Percentiles rank a stretch among this genome's conserved stretches.
Evolutionary conservation across 1,140 invertebrate genomes (phyloP).

Genomic region (Aethina tumida): DNA sequence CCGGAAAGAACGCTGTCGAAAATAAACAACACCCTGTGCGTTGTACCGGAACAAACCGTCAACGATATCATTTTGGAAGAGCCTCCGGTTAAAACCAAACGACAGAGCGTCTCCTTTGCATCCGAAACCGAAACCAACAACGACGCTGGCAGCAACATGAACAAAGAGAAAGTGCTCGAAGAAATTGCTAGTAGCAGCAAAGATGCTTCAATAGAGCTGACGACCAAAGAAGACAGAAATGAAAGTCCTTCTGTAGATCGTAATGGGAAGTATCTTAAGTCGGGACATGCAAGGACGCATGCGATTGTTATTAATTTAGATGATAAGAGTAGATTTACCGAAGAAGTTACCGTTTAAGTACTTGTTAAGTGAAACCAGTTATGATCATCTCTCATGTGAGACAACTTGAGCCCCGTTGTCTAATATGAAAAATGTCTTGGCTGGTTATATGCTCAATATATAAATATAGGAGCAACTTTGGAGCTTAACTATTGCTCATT

Average conservation of each 20-base stretch:
- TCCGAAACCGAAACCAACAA: conserved; percentile 14
- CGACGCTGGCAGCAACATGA: conserved; percentile 3
- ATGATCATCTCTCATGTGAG: no score
- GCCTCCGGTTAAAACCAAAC: conserved; percentile 39
- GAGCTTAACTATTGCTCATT: no score
- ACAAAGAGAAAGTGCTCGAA: conserved; percentile 9
- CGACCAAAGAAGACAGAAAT: conserved; percentile 20
- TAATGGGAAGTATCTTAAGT: conserved; percentile 39
- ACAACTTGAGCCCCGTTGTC: no score
- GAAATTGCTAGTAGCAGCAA: conserved; percentile 11
- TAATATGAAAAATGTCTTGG: no score
- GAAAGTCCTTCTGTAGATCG: conserved; percentile 26
- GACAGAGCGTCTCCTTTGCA: conserved; percentile 42
- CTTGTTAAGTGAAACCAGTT: conserved; percentile 6
- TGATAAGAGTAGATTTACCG: conserved; percentile 67
- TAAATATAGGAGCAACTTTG: no score
- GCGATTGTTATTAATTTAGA: conserved; percentile 68
- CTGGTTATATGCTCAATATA: no score
- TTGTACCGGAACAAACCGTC: conserved; percentile 37
- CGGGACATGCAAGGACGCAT: conserved; percentile 57
- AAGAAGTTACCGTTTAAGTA: conserved; percentile 65
- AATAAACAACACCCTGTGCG: conserved; percentile 42
- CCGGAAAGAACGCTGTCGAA: conserved; percentile 18
- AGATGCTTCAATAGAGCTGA: conserved; percentile 24
- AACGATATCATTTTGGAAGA: conserved; percentile 34